Evolutionary conservation across 2,113 vertebrate genomes (phyloP), one percentile per base, ranked within the genome.

Genomic region (Siniperca knerii): DNA sequence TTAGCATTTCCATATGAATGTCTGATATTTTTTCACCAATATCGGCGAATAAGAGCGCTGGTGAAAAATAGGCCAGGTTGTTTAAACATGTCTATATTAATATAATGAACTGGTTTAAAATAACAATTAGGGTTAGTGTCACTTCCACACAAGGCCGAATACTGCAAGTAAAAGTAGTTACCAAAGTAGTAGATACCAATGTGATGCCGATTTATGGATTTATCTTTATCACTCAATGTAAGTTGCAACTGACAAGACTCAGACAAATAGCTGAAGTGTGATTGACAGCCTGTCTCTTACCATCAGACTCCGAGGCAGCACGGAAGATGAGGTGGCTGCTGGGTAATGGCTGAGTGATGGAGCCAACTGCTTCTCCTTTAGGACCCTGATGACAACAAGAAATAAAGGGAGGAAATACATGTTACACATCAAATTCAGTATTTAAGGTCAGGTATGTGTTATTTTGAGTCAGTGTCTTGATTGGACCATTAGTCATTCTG

Each of bases 281-380:
- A 87, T 20, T 65, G 76, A 72, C 64, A 85, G 35, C n/a, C 12
- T 50, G 81, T 88, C 66, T 93, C 90, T 97, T 96, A 99, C 98
- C 98, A 91, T 99, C 98, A 71, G 98, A 99, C 92, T 99, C 98
- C 4, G 98, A 99, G 90, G 98, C 96, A 0, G 98, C 98, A 54
- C 98, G 96, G 93, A 99, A 97, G 90, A 99, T 99, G 94, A 99
- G 96, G 61, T 99, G 99, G 94, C 98, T 99, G 97, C 98, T 96
- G 90, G 98, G 98, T 94, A 99, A 95, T 0, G 98, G 98, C 93
- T 99, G 98, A 60, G 98, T 99, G 94, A 99, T 99, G 73, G 98
- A 99, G 76, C 98, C 98, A 85, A 99, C 98, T 13, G 97, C 96
- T 96, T 99, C 98, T 42, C 98, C 98, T 96, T 99, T 99, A 75